phyloP scores from a whole-genome alignment of 1,140 invertebrate genomes.

The Lepidostoma basale region DNA sequence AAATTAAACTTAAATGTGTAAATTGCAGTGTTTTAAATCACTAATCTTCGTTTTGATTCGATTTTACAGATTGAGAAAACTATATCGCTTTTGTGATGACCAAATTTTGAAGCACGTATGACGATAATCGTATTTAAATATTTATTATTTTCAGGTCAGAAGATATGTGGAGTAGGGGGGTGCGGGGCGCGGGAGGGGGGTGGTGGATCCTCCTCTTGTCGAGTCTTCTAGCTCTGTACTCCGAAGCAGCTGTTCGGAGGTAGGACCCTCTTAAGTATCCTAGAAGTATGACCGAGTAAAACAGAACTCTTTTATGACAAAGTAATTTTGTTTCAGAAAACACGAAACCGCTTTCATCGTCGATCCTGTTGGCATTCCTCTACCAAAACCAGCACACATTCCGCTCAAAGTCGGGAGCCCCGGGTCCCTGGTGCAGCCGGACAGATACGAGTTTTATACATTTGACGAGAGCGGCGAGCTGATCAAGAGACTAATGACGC shows the following conservation, averaged over 20 bases:
- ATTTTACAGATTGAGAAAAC: too few relatives aligned
- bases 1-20: background rate
- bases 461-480: conserved; percentile 81
- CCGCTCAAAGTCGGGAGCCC: conserved; percentile 72
- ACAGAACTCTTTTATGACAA: background rate
- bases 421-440: conserved; percentile 74
- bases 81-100: too few relatives aligned
- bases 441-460: conserved; percentile 84
- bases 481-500: conserved; percentile 79
- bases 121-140: background rate
- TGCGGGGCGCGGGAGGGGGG: background rate
- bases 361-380: conserved; percentile 67
- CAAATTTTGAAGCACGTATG: too few relatives aligned
- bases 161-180: conserved; percentile 25
- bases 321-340: conserved; percentile 54
- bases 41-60: background rate
- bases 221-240: background rate
- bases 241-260: conserved; percentile 8
- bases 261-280: background rate
- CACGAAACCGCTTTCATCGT: conserved; percentile 58
- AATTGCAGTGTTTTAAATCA: background rate
- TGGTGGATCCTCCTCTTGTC: conserved; percentile 6
- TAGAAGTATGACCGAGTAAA: background rate
- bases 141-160: conserved; percentile 14
- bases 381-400: conserved; percentile 61